Percentiles rank a stretch among this genome's conserved stretches.
Conservation (phyloP, 1,140 invertebrate genomes). For the Zaprionus taronus region DNA sequence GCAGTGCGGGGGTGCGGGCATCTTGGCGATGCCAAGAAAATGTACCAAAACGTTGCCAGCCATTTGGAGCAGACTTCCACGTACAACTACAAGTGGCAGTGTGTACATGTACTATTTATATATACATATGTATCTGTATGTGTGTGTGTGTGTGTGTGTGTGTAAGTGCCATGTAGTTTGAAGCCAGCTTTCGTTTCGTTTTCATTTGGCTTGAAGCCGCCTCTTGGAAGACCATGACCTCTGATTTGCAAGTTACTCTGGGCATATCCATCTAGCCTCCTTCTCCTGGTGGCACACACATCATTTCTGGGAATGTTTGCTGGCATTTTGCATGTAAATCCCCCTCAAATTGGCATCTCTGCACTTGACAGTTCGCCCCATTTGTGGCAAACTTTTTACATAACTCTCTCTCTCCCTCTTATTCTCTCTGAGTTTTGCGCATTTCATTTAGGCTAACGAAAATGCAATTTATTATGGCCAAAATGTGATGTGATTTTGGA, state of each 20-base stretch:
- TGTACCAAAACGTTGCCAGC: conserved; percentile 34
- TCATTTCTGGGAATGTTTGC: conserved; percentile 25
- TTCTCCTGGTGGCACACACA: conserved; percentile 25
- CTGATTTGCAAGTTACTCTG: conserved; percentile 42
- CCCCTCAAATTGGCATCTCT: conserved; percentile 29
- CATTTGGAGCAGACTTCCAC: conserved; percentile 11
- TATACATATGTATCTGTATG: not conserved
- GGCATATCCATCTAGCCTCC: conserved; percentile 14
- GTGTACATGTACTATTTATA: not conserved
- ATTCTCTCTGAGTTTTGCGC: conserved; percentile 34
- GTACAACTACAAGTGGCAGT: not conserved
- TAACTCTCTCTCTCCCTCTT: conserved; percentile 19
- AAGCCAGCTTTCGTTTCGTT: conserved; percentile 39
- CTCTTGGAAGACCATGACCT: conserved; percentile 60
- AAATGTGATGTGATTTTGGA: conserved; percentile 60
- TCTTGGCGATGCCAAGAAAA: conserved; percentile 36
- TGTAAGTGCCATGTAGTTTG: conserved; percentile 6
- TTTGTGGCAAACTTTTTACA: conserved; percentile 27
- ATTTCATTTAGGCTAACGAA: conserved; percentile 63
- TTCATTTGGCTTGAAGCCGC: conserved; percentile 47
- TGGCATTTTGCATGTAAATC: conserved; percentile 32
- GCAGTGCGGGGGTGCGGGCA: conserved; percentile 20
- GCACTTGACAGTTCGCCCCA: conserved; percentile 65
- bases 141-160: not conserved
- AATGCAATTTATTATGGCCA: conserved; percentile 71